Evolutionary conservation across 2,797 vertebrate species (phyloP).

Genomic region (Vultur gryphus): DNA sequence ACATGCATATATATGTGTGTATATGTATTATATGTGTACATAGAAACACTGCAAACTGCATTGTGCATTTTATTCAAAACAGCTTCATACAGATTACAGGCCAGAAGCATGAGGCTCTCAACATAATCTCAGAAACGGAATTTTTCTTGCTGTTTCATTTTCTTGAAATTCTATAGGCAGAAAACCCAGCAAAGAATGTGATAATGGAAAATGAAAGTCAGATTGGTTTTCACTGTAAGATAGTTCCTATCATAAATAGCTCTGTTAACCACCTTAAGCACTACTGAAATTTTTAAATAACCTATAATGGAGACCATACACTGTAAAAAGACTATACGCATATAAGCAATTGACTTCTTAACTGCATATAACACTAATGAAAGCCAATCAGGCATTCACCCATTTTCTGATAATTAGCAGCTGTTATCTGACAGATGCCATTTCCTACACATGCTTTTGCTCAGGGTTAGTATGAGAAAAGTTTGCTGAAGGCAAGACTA

Average conservation of each 20-base stretch:
- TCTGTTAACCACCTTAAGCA: not conserved
- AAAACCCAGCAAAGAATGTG: not conserved
- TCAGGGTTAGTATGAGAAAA: slow-evolving; percentile 56
- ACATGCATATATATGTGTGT: too few species aligned
- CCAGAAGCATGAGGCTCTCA: not conserved
- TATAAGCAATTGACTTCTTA: not conserved
- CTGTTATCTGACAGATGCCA: slow-evolving; percentile 53
- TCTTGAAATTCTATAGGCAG: not conserved
- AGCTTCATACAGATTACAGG: not conserved
- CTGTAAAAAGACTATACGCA: not conserved
- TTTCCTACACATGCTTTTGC: slow-evolving; percentile 57
- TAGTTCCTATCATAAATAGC: not conserved
- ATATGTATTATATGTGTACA: not conserved
- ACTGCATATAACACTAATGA: not conserved
- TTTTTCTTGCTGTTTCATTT: not conserved
- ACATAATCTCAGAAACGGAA: not conserved
- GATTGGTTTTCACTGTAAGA: not conserved
- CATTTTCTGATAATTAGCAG: slow-evolving; percentile 58
- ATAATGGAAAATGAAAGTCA: not conserved
- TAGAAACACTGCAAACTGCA: not conserved
- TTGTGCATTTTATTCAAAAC: not conserved
- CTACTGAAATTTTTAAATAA: not conserved
- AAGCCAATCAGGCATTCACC: not conserved
- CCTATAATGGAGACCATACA: not conserved
- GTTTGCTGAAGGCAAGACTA: slow-evolving; percentile 58